Conservation (phyloP, 92 coral and sea anemone species). For the Parazoanthus swiftii region DNA sequence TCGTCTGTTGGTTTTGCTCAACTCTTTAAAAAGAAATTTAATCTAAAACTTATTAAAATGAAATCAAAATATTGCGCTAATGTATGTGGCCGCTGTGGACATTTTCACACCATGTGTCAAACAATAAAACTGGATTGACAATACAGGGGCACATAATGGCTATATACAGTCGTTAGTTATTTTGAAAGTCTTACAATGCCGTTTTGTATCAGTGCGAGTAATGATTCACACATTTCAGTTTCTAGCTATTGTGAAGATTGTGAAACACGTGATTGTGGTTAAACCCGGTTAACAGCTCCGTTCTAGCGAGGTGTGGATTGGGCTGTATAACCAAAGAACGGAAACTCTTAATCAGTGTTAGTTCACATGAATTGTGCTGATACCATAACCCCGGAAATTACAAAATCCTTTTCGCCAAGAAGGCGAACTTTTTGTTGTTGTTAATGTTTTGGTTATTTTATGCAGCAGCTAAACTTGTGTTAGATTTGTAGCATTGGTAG, state of each 20-base stretch:
- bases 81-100: not conserved
- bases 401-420: not conserved
- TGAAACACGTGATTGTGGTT: slow-evolving; percentile 1
- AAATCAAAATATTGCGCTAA: slow-evolving; percentile 8
- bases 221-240: not conserved
- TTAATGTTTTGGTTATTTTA: not conserved
- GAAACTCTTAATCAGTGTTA: not conserved
- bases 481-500: not conserved
- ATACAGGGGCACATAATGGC: not conserved
- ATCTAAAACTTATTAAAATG: not conserved
- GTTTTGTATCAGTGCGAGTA: not conserved
- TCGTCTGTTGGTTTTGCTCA: not conserved
- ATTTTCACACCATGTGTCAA: not conserved
- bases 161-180: not conserved
- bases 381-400: not conserved
- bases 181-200: not conserved
- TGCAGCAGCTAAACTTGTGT: too few species aligned
- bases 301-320: not conserved
- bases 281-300: not conserved
- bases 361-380: not conserved
- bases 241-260: not conserved
- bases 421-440: too few species aligned
- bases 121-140: not conserved
- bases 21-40: not conserved
- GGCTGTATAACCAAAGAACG: not conserved